phyloP scores from a whole-genome alignment of 1,140 invertebrate species.

The Eumaeus atala region DNA sequence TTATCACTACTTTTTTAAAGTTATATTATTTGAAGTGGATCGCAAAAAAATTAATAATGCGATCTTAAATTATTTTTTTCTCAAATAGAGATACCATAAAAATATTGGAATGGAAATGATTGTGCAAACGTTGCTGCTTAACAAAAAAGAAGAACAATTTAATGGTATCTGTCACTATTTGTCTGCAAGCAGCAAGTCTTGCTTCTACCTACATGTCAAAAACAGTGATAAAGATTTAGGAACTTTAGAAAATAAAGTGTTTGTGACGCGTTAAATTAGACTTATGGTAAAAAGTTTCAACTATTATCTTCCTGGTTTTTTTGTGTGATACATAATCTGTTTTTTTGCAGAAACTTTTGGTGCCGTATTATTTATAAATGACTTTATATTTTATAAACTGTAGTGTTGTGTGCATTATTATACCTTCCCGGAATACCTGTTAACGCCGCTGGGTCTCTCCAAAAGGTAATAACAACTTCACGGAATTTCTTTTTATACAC shows the following conservation, averaged over 20 bases:
- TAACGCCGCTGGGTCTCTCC: slow-evolving; percentile 18
- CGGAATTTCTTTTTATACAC: not conserved
- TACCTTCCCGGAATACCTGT: slow-evolving; percentile 24
- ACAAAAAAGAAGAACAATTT: too few relatives aligned
- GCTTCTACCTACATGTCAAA: not conserved
- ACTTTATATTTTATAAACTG: slow-evolving; percentile 1
- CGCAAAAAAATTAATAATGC: too few relatives aligned
- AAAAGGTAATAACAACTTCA: slow-evolving; percentile 11
- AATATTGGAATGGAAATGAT: too few relatives aligned
- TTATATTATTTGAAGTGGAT: too few relatives aligned
- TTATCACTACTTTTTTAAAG: too few relatives aligned
- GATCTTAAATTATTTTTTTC: too few relatives aligned
- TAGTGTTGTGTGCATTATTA: slow-evolving; percentile 9
- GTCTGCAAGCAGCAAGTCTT: too few relatives aligned
- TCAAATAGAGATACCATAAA: too few relatives aligned
- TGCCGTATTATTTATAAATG: not conserved
- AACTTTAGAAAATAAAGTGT: slow-evolving; percentile 4
- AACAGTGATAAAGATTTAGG: not conserved
- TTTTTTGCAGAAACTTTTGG: not conserved
- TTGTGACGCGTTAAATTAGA: not conserved
- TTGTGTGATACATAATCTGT: not conserved
- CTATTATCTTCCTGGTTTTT: not conserved
- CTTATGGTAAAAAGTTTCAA: not conserved
- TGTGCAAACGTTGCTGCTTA: too few relatives aligned
- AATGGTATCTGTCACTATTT: too few relatives aligned